phyloP scores from a whole-genome alignment of 2,888 invertebrate genomes.

The Alitta virens region DNA sequence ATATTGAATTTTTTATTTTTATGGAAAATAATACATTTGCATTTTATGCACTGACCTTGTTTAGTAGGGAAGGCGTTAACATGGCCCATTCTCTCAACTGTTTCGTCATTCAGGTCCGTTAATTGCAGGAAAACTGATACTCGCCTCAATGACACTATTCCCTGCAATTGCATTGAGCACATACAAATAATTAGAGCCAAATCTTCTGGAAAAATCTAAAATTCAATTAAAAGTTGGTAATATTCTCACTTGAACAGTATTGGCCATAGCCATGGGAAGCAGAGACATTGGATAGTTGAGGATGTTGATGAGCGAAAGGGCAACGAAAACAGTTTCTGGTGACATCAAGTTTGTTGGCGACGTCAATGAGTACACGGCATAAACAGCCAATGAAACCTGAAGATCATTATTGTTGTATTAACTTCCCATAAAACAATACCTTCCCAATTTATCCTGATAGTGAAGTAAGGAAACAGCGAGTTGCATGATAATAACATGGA shows the following conservation, averaged over 20 bases:
- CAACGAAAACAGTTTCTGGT: conserved; percentile 75
- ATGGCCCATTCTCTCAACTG: background rate
- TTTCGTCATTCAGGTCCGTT: background rate
- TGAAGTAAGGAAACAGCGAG: too few species aligned
- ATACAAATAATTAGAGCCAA: too few species aligned
- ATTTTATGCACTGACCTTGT: too few species aligned
- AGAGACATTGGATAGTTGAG: conserved; percentile 65
- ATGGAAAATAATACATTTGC: too few species aligned
- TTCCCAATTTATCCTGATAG: too few species aligned
- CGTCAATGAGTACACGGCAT: background rate
- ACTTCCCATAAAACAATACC: too few species aligned
- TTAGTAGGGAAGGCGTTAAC: too few species aligned
- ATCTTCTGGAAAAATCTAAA: too few species aligned
- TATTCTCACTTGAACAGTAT: conserved; percentile 4
- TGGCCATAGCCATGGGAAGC: conserved; percentile 4
- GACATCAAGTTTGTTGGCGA: background rate
- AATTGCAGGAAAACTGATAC: background rate
- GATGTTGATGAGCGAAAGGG: conserved; percentile 94
- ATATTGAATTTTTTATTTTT: too few species aligned
- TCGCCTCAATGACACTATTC: background rate
- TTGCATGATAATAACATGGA: background rate
- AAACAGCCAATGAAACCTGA: conserved; percentile 7
- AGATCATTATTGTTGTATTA: background rate
- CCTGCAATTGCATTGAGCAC: background rate
- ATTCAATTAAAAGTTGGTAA: too few species aligned